Base-by-base conservation (phyloP, 2,888 invertebrate genomes). In the Caenorhabditis japonica region DNA sequence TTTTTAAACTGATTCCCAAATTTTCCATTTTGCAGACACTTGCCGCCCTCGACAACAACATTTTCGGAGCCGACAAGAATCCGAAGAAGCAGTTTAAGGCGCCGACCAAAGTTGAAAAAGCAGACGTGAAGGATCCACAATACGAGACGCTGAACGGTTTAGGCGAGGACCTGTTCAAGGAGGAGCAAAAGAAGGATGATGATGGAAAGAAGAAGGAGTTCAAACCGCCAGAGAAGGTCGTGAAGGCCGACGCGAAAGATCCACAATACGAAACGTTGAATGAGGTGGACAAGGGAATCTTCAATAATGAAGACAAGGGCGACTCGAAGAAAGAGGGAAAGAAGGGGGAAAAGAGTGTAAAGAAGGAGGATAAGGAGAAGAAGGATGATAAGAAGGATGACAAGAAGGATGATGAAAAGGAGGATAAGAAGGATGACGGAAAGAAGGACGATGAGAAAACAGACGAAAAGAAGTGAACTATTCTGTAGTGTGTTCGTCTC, bases 261-360 rank as follows among this genome's bases (percentile, higher is more conserved):
- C 76, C 76, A 10, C 64, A 76, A 53, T 79, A 79, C 43, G 75
- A 78, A 51, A 78, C 76, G 38, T 60, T 78, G 39, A 73, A 66
- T 44, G 75, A 61, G 27, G 75, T 76, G 19, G 69, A 75, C 27
- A 74, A 69, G 68, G 75, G 73, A 36, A 75, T 76, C 53, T 77
- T 75, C 60, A 64, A 76, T 38, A 75, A 71, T 39, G 55, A 69
- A 3, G 43, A 72, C 2, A 51, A 60, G 49, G 46, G 51, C 17
- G 51, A 56, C 36, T 51, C 58, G 68, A 39, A 53, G 21, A 33
- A 62, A 43, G 44, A 62, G 34, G 21, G 4, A 49, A 21, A 49
- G 10, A 17, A 25, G 2, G 34, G 38, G 38, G 27, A 64, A 38
- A 55, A 53, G n/a, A 36, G 38, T 8, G 66, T 51, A 12, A 46